Evolutionary conservation across 2,888 invertebrate genomes (phyloP).

Genomic region (Drosophila rellima): DNA sequence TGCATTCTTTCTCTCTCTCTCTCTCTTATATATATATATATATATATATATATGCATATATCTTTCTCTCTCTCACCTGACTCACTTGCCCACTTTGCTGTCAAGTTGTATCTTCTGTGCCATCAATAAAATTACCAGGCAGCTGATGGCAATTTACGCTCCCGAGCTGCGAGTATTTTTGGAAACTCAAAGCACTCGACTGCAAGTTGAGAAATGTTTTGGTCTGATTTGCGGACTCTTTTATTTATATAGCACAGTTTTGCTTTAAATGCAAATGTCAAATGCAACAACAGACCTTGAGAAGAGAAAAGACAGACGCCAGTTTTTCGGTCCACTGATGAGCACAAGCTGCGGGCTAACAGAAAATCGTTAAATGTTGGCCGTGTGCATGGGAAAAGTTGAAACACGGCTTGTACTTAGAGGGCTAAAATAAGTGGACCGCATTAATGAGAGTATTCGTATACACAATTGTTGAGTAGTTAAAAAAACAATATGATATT

Average conservation of each 20-base stretch:
- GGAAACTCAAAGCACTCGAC: constrained; percentile 33
- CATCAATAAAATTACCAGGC: constrained; percentile 50
- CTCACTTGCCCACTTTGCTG: constrained; percentile 5
- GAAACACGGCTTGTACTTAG: constrained; percentile 1
- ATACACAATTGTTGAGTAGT: not conserved
- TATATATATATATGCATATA: no score
- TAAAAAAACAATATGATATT: constrained; percentile 5
- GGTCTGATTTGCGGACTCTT: constrained; percentile 32
- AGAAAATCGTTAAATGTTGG: constrained; percentile 63
- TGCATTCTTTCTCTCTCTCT: constrained; percentile 1
- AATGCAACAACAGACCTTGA: constrained; percentile 55
- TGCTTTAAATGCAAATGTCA: constrained; percentile 61
- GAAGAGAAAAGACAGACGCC: constrained; percentile 21
- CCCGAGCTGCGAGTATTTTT: not conserved
- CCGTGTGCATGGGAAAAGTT: constrained; percentile 20
- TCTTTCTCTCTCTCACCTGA: constrained; percentile 5
- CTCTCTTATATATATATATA: no score
- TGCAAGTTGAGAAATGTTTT: constrained; percentile 13
- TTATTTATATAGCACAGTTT: constrained; percentile 36
- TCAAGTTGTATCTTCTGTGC: constrained; percentile 34
- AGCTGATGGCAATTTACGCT: constrained; percentile 10
- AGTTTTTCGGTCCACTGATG: constrained; percentile 31
- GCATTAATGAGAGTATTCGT: not conserved
- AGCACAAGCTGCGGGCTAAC: constrained; percentile 22
- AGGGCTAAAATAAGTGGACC: constrained; percentile 18